Percentiles rank a stretch among this genome's conserved stretches.
Conservation (phyloP, 2,888 invertebrate species). For the Oscheius sp. region DNA sequence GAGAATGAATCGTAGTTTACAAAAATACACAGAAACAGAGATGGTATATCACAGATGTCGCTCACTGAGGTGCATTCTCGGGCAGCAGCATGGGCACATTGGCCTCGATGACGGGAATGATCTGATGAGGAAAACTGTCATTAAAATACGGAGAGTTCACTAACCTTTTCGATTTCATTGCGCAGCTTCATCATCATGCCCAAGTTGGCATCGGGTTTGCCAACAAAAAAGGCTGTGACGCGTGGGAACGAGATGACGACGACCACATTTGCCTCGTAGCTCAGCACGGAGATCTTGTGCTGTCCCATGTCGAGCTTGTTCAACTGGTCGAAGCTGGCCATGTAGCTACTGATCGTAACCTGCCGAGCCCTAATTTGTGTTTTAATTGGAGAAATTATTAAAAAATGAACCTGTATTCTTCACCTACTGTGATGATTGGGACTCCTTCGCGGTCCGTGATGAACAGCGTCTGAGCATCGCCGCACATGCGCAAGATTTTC, state of each 20-base stretch:
- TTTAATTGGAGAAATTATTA: background rate
- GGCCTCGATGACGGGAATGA: too few relatives aligned
- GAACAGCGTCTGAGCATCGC: conserved; percentile 14
- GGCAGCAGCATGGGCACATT: too few relatives aligned
- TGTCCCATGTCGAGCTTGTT: conserved; percentile 15
- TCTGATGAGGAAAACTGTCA: too few relatives aligned
- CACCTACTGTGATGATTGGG: conserved; percentile 11
- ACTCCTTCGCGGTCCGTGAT: conserved; percentile 26
- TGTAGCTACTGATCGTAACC: background rate
- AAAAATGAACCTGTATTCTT: background rate
- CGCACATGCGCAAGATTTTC: background rate
- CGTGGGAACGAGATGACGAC: conserved; percentile 1
- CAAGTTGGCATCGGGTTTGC: conserved; percentile 3
- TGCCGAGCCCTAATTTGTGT: background rate
- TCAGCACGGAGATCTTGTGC: conserved; percentile 10
- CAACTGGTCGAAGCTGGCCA: conserved; percentile 3
- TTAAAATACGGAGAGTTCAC: background rate
- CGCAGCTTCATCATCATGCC: conserved; percentile 16
- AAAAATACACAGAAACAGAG: too few relatives aligned
- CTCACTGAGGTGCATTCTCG: too few relatives aligned
- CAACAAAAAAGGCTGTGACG: background rate
- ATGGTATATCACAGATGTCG: too few relatives aligned
- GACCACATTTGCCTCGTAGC: conserved; percentile 4
- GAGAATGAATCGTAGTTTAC: too few relatives aligned
- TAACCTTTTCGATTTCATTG: conserved; percentile 5